Percentiles rank a stretch among this genome's conserved stretches.
Conservation (phyloP, 2,113 vertebrate species). For the Oncorhynchus gorbuscha region DNA sequence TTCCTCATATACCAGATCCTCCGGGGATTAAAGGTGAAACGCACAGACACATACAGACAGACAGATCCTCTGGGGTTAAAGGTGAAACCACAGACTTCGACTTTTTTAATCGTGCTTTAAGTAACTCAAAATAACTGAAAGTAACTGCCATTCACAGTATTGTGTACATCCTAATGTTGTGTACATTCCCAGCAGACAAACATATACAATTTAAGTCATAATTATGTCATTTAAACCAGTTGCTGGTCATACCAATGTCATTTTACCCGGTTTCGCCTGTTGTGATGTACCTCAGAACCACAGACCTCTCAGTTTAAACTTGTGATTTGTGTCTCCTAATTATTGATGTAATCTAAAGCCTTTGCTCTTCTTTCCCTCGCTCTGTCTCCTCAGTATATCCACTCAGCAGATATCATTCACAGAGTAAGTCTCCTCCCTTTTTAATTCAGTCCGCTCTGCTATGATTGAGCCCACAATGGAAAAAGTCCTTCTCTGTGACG, state of each 20-base stretch:
- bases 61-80: conserved; percentile 94
- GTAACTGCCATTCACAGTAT: too few relatives aligned
- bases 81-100: conserved; percentile 64
- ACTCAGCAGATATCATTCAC: conserved; percentile 98
- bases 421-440: conserved; percentile 81
- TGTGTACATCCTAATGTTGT: too few relatives aligned
- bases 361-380: conserved; percentile 23
- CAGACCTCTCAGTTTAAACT: neutral
- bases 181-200: too few relatives aligned
- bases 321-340: neutral
- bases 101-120: too few relatives aligned
- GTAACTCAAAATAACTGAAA: too few relatives aligned
- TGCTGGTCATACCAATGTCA: too few relatives aligned
- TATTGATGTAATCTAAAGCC: conserved; percentile 11
- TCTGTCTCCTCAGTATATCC: conserved; percentile 85
- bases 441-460: neutral
- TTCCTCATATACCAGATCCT: conserved; percentile 99
- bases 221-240: too few relatives aligned
- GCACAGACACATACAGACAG: too few relatives aligned
- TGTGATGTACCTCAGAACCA: neutral
- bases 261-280: too few relatives aligned
- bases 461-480: neutral
- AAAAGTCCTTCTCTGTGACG: conserved; percentile 2
- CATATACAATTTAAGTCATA: too few relatives aligned
- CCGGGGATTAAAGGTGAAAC: conserved; percentile 90